These are phyloP conservation scores for Lithosia quadra DNA, from an alignment of 2,888 invertebrate genomes.

Conservation along the genomic window DNA sequence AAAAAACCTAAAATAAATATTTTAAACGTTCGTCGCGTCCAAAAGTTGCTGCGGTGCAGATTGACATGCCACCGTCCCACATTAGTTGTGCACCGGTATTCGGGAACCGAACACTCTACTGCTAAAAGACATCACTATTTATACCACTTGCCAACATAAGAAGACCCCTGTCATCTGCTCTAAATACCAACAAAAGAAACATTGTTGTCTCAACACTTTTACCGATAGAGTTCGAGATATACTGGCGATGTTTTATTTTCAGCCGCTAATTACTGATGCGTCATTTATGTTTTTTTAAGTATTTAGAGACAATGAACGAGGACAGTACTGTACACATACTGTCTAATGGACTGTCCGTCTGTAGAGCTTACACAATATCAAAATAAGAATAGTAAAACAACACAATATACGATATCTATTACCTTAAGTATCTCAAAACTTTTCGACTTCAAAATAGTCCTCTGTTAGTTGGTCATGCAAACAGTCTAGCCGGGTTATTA, in stretches of 20 bases:
- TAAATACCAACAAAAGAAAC: constrained; percentile 51
- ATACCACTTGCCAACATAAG: constrained; percentile 64
- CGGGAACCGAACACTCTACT: constrained; percentile 74
- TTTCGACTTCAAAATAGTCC: not conserved
- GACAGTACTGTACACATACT: constrained; percentile 30
- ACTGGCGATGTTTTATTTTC: constrained; percentile 57
- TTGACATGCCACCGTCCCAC: constrained; percentile 76
- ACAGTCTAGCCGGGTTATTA: not conserved
- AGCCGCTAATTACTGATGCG: constrained; percentile 73
- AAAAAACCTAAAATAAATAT: constrained; percentile 54
- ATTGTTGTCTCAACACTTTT: constrained; percentile 35
- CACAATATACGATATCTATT: not conserved
- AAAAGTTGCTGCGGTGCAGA: constrained; percentile 58
- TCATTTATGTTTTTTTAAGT: constrained; percentile 66
- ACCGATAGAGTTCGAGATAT: constrained; percentile 46
- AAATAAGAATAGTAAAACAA: constrained; percentile 20
- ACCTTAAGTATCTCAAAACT: not conserved
- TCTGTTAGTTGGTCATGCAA: not conserved
- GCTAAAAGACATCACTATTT: constrained; percentile 82
- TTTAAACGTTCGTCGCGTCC: constrained; percentile 50
- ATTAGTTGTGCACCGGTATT: constrained; percentile 78
- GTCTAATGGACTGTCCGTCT: constrained; percentile 45
- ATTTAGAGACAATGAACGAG: constrained; percentile 66
- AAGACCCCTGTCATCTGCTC: constrained; percentile 63
- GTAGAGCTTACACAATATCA: constrained; percentile 34